phyloP scores from a whole-genome alignment of 2,888 invertebrate genomes.

The Xylota segnis region DNA sequence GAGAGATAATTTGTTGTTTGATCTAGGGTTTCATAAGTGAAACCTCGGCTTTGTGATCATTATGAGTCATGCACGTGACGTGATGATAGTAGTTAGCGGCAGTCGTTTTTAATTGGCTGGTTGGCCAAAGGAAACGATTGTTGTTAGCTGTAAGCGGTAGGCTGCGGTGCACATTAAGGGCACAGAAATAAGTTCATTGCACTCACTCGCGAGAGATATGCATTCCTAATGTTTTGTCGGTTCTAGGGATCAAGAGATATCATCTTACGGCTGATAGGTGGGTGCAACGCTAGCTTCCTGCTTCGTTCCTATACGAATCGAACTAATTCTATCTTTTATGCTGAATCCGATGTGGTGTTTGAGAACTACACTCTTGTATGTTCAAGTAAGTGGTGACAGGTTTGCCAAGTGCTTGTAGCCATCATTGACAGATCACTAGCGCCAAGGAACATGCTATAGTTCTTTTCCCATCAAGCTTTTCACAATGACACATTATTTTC shows the following conservation, averaged over 20 bases:
- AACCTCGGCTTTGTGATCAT: constrained; percentile 32
- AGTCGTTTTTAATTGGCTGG: constrained; percentile 42
- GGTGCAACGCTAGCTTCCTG: too few relatives aligned
- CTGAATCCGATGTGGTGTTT: too few relatives aligned
- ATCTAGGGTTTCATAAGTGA: constrained; percentile 61
- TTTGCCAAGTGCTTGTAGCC: too few relatives aligned
- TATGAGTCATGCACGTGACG: constrained; percentile 66
- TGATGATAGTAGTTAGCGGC: constrained; percentile 29
- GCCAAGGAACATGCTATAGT: too few relatives aligned
- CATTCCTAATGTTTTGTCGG: not conserved
- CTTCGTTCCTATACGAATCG: too few relatives aligned
- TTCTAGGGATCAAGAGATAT: not conserved
- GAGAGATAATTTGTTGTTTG: constrained; percentile 35
- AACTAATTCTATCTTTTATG: too few relatives aligned
- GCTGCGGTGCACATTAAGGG: constrained; percentile 24
- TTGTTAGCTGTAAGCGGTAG: not conserved
- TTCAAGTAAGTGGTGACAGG: too few relatives aligned
- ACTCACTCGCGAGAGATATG: constrained; percentile 14
- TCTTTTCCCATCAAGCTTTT: too few relatives aligned
- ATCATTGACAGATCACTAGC: too few relatives aligned
- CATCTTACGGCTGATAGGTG: too few relatives aligned
- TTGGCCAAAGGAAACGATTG: constrained; percentile 26
- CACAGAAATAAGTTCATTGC: constrained; percentile 45
- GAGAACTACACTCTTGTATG: too few relatives aligned
- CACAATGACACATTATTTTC: too few relatives aligned